phyloP scores from a whole-genome alignment of 2,113 vertebrate genomes.

The Ia io region DNA sequence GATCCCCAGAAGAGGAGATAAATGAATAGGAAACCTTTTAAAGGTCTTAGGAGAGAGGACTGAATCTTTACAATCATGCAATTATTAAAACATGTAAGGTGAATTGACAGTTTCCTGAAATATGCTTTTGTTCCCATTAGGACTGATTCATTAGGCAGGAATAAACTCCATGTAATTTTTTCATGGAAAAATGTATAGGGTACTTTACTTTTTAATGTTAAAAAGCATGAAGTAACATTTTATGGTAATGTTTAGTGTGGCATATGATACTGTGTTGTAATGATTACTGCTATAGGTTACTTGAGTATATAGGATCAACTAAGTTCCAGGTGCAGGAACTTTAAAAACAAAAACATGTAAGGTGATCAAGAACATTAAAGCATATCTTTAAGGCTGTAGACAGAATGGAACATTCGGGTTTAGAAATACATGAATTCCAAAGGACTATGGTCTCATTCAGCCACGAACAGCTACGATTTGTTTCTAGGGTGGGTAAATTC shows the following conservation, averaged over 20 bases:
- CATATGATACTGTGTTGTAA: not conserved
- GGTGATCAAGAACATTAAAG: not conserved
- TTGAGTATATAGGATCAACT: not conserved
- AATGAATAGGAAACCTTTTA: not conserved
- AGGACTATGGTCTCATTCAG: constrained; percentile 33
- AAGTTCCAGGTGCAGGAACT: not conserved
- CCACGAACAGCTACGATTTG: not conserved
- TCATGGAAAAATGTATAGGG: not conserved
- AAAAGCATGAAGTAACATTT: not conserved
- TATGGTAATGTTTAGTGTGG: not conserved
- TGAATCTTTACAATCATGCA: not conserved
- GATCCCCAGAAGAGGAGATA: not conserved
- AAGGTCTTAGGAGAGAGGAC: not conserved
- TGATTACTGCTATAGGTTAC: not conserved
- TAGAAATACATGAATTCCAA: not conserved
- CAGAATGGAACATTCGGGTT: not conserved
- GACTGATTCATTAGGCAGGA: not conserved
- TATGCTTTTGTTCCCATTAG: not conserved
- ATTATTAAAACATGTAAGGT: not conserved
- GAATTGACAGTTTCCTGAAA: not conserved
- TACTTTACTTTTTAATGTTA: constrained; percentile 28
- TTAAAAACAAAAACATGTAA: not conserved
- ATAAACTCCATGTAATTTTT: not conserved
- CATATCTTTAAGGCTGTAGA: not conserved
- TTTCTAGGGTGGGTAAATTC: constrained; percentile 23